Percentiles rank a stretch among this genome's conserved stretches.
phyloP scores from a whole-genome alignment of 2,888 invertebrate species.

The Epinotia ramella region DNA sequence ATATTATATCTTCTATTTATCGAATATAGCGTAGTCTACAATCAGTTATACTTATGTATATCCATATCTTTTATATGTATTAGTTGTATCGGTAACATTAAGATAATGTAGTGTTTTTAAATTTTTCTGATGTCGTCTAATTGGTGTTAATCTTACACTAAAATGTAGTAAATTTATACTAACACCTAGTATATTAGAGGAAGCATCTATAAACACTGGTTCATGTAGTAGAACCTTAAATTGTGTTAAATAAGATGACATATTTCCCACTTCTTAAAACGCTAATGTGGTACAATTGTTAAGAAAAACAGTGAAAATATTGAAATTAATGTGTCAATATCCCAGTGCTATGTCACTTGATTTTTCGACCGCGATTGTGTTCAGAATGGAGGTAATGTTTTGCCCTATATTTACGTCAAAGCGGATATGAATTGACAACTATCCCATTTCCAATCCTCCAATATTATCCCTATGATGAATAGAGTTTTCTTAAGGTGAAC shows the following conservation, averaged over 20 bases:
- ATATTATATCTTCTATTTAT: slow-evolving; percentile 42
- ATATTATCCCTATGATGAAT: background rate
- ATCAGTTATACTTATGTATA: slow-evolving; percentile 29
- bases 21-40: slow-evolving; percentile 45
- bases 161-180: slow-evolving; percentile 49
- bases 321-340: background rate
- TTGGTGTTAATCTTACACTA: slow-evolving; percentile 37
- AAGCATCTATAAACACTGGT: background rate
- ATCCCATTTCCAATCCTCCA: background rate
- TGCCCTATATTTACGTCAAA: background rate
- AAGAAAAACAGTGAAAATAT: background rate
- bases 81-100: slow-evolving; percentile 34
- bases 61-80: slow-evolving; percentile 32
- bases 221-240: background rate
- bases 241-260: slow-evolving; percentile 3
- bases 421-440: background rate
- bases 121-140: slow-evolving; percentile 33
- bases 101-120: slow-evolving; percentile 43
- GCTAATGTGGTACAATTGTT: slow-evolving; percentile 5
- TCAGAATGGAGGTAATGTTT: background rate
- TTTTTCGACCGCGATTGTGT: background rate
- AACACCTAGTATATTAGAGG: slow-evolving; percentile 31
- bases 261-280: slow-evolving; percentile 1
- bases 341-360: background rate
- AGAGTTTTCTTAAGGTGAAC: background rate